Evolutionary conservation across 1,140 invertebrate genomes (phyloP).

Genomic region (Sitobion miscanthi): DNA sequence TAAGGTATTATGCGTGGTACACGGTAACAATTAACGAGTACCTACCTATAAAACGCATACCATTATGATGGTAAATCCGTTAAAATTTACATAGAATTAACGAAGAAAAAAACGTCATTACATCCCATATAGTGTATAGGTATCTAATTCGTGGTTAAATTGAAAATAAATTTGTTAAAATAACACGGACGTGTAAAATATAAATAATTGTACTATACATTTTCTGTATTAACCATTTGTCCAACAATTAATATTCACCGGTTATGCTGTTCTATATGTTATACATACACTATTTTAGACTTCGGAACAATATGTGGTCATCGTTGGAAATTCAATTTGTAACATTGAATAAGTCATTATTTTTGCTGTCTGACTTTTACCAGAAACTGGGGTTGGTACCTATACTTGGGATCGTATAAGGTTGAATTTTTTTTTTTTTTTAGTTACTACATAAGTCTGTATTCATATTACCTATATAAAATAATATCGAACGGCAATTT

Average conservation of each 20-base stretch:
- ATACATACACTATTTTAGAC: neutral
- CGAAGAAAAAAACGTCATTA: neutral
- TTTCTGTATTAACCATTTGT: neutral
- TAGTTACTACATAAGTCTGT: too few relatives aligned
- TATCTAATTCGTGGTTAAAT: neutral
- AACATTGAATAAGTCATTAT: neutral
- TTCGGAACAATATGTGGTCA: neutral
- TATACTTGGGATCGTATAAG: too few relatives aligned
- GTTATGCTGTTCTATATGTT: neutral
- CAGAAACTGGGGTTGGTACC: neutral
- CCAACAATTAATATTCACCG: too few relatives aligned
- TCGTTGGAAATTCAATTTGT: neutral
- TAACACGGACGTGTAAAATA: neutral
- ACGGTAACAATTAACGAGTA: too few relatives aligned
- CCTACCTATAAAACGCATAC: too few relatives aligned
- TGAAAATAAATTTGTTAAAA: neutral
- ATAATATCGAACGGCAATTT: too few relatives aligned
- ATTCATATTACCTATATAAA: too few relatives aligned
- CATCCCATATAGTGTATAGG: neutral
- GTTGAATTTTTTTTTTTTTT: neutral
- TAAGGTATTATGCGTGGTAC: too few relatives aligned
- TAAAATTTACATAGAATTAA: too few relatives aligned
- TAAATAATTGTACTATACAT: neutral
- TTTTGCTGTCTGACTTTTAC: too few relatives aligned
- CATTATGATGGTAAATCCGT: too few relatives aligned